Base-by-base conservation (phyloP, 2,888 invertebrate genomes). In the Beris chalybata region DNA sequence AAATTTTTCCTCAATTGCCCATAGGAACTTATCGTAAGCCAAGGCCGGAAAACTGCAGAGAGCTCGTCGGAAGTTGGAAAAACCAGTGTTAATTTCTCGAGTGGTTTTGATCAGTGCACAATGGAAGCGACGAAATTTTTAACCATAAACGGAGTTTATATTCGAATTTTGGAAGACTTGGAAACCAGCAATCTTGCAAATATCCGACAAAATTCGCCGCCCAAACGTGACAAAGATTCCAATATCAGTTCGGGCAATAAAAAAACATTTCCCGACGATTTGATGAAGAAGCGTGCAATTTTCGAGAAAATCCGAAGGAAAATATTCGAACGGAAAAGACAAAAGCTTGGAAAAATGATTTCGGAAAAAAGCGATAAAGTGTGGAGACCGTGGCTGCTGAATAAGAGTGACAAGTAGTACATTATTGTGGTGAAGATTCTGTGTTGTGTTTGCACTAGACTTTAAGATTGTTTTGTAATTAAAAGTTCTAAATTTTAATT, bases 251-350 rank as follows among this genome's bases (percentile, higher is more conserved):
- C 22, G 22, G 22, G 22, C 22, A 48, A 48, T 6, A 13, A 29
- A 9, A 12, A 32, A 5, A 11, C 6, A n/a, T 38, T 13, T 15
- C 11, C 2, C 9, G 52, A 61, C 15, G 15, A 11, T 15, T 43
- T 64, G 30, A 4, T 64, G 5, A 64, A 50, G 12, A 64, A 64
- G 31, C 64, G 64, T n/a, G 64, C 38, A 13, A 64, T 64, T 43
- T 15, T 64, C 13, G 45, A 64, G 2, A 64, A 44, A 54, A 64
- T 64, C 15, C 12, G 64, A 29, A 15, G 45, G 13, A 64, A 64
- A 30, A 64, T 64, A 5, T 45, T 64, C 13, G 64, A 64, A 31
- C 13, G 45, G 13, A 53, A 64, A 54, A 13, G 54, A 30, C 54
- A 45, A 44, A 64, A 64, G 44, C n/a, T 50, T n/a, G 13, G 12